Evolutionary conservation across 2,797 vertebrate species (phyloP).

Genomic region (Emydoidea blandingii): DNA sequence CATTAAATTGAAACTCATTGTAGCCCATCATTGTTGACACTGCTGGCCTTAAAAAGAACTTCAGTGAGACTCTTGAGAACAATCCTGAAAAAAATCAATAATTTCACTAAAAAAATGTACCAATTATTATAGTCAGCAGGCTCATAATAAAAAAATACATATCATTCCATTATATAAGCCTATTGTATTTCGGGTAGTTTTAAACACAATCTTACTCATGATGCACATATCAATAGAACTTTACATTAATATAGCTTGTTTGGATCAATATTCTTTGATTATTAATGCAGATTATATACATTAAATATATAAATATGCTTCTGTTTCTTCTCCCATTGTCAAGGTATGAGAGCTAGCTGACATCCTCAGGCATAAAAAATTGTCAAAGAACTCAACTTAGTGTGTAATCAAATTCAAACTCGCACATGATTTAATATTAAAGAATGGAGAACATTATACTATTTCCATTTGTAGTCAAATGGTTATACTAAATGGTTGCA

Average conservation of each 20-base stretch:
- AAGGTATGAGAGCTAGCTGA: not conserved
- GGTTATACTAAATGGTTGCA: not conserved
- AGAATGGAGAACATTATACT: not conserved
- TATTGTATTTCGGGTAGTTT: not conserved
- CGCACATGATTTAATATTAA: not conserved
- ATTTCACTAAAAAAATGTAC: constrained; percentile 43
- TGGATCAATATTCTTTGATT: not conserved
- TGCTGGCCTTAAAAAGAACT: constrained; percentile 64
- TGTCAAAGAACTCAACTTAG: not conserved
- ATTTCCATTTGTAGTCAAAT: not conserved
- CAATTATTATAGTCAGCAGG: constrained; percentile 57
- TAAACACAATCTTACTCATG: not conserved
- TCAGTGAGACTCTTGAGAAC: constrained; percentile 54
- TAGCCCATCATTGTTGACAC: constrained; percentile 64
- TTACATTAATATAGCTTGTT: not conserved
- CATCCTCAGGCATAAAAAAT: not conserved
- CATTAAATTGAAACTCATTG: constrained; percentile 74
- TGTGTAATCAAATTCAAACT: not conserved
- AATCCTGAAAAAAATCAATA: constrained; percentile 75
- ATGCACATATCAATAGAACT: not conserved
- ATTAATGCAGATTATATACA: not conserved
- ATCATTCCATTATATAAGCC: not conserved
- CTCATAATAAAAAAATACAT: constrained; percentile 16
- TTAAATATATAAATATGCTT: not conserved
- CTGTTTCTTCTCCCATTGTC: not conserved